A percentile compares a stretch with the other conserved stretches of the same genome.
Conservation (phyloP, 2,888 invertebrate species). For the Pinctada fucata region DNA sequence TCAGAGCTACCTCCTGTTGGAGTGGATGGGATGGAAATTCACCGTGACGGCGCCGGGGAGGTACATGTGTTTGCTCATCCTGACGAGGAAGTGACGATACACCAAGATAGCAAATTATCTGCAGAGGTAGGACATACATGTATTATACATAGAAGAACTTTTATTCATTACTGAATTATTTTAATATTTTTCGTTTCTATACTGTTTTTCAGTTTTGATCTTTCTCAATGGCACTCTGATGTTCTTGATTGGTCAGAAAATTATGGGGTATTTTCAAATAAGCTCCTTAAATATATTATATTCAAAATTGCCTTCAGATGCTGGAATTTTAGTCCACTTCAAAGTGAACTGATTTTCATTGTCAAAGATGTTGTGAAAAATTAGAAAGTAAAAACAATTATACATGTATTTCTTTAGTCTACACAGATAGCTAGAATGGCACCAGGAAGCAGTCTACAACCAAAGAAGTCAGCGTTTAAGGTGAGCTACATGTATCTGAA, state of each 20-base stretch:
- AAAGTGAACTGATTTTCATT: too few species aligned
- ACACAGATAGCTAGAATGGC: conserved; percentile 32
- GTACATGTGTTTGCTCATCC: conserved; percentile 74
- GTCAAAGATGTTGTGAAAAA: too few species aligned
- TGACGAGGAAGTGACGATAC: conserved; percentile 59
- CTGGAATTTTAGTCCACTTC: too few species aligned
- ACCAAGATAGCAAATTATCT: conserved; percentile 54
- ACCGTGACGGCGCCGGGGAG: conserved; percentile 60
- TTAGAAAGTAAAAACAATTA: too few species aligned
- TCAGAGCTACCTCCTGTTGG: conserved; percentile 66
- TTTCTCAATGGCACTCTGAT: too few species aligned
- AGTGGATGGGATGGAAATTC: conserved; percentile 62
- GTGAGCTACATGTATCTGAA: too few species aligned
- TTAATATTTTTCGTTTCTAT: not conserved
- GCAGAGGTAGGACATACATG: conserved; percentile 48
- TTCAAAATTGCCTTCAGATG: too few species aligned
- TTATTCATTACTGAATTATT: too few species aligned
- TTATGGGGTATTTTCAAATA: too few species aligned
- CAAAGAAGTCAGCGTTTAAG: conserved; percentile 46
- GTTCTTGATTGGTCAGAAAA: too few species aligned
- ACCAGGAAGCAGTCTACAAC: conserved; percentile 34
- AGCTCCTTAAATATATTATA: too few species aligned
- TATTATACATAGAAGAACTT: not conserved
- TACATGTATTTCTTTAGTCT: conserved; percentile 9
- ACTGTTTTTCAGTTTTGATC: conserved; percentile 13